Conservation (phyloP, 2,888 invertebrate species). For the Lasioglossum calceatum region DNA sequence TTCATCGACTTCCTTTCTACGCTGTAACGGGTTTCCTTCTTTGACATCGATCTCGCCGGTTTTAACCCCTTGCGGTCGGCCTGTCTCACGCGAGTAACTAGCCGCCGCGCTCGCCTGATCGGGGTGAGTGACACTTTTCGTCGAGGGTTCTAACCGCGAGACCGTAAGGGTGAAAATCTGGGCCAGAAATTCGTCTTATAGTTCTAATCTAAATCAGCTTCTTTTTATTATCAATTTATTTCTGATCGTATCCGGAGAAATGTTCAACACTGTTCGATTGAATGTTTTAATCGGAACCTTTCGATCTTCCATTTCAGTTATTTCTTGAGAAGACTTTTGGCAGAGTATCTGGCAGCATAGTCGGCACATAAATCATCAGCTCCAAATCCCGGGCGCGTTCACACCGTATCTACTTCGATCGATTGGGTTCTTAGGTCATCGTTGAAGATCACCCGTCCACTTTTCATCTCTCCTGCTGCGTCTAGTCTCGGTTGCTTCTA, state of each 20-base stretch:
- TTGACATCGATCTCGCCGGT: constrained; percentile 40
- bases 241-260: neutral
- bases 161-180: neutral
- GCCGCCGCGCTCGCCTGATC: neutral
- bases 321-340: neutral
- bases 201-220: too few species aligned
- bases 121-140: neutral
- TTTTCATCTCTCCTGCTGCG: neutral
- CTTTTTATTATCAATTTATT: neutral
- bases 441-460: constrained; percentile 2
- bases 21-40: constrained; percentile 49
- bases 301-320: neutral
- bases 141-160: neutral
- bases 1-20: constrained; percentile 47
- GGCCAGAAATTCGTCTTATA: neutral
- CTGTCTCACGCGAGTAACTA: neutral
- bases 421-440: neutral
- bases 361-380: neutral
- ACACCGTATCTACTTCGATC: neutral
- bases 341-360: neutral
- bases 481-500: neutral
- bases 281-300: neutral
- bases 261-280: neutral
- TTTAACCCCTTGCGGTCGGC: constrained; percentile 27
- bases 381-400: neutral